Percentiles rank a stretch among this genome's conserved stretches.
These are phyloP conservation scores for Catocala sponsa DNA, from an alignment of 2,888 invertebrate genomes.

Conservation along the genomic window DNA sequence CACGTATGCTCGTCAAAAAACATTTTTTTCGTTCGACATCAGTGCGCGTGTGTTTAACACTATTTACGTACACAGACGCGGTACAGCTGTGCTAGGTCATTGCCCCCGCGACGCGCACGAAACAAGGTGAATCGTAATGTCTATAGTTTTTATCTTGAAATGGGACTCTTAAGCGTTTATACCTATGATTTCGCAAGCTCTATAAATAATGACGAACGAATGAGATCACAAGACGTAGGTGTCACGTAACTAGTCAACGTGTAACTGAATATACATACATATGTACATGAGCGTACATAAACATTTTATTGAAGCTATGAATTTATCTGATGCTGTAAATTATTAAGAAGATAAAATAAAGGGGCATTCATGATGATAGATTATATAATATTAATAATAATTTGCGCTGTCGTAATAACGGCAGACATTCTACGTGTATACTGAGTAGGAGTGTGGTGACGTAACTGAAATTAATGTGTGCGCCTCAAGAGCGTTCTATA, in stretches of 20 bases:
- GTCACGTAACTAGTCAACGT: slow-evolving; percentile 27
- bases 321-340: no score
- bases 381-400: not conserved
- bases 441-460: slow-evolving; percentile 5
- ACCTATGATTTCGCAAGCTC: slow-evolving; percentile 48
- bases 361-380: not conserved
- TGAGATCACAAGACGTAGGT: slow-evolving; percentile 49
- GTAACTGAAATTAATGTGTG: slow-evolving; percentile 2
- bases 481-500: not conserved
- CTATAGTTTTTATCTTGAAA: slow-evolving; percentile 72
- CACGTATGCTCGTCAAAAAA: slow-evolving; percentile 32
- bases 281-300: not conserved
- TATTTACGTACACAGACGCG: slow-evolving; percentile 67
- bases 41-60: slow-evolving; percentile 58
- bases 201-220: slow-evolving; percentile 42
- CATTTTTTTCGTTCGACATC: slow-evolving; percentile 40
- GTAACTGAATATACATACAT: slow-evolving; percentile 17
- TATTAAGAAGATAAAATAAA: not conserved
- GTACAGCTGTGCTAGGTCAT: slow-evolving; percentile 81
- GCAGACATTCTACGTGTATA: not conserved
- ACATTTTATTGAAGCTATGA: slow-evolving; percentile 1
- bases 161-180: slow-evolving; percentile 56
- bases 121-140: slow-evolving; percentile 82
- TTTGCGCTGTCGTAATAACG: slow-evolving; percentile 3
- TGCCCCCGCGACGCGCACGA: slow-evolving; percentile 74